Conservation (phyloP, 2,888 invertebrate genomes). For the Agelastica alni region DNA sequence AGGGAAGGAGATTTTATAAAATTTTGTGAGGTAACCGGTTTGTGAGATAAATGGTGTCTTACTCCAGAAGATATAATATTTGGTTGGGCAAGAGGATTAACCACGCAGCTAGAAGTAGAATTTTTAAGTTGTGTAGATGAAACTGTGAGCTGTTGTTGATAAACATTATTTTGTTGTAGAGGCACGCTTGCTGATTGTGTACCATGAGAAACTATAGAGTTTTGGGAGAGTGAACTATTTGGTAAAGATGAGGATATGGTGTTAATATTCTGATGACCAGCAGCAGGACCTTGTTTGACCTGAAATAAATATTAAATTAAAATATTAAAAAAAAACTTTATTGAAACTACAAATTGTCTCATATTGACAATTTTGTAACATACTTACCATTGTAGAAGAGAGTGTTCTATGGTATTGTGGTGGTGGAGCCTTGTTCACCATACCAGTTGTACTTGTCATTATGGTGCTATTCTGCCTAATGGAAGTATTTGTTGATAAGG, state of each 20-base stretch:
- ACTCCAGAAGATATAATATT: conserved; percentile 15
- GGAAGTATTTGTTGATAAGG: conserved; percentile 47
- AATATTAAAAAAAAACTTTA: background rate
- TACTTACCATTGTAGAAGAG: conserved; percentile 30
- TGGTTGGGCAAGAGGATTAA: conserved; percentile 18
- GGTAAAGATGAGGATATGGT: conserved; percentile 19
- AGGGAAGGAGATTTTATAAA: conserved; percentile 12
- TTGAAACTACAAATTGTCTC: background rate
- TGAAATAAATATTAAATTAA: conserved; percentile 19
- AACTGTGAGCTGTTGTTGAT: conserved; percentile 21
- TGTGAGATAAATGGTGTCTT: conserved; percentile 21
- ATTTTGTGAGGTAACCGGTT: conserved; percentile 17
- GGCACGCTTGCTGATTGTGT: conserved; percentile 24
- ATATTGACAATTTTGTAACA: background rate
- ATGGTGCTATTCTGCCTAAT: conserved; percentile 44
- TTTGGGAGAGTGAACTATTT: conserved; percentile 23
- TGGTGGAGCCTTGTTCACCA: conserved; percentile 25
- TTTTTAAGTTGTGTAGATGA: conserved; percentile 10
- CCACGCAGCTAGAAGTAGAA: conserved; percentile 1
- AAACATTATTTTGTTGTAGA: conserved; percentile 24
- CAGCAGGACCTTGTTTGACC: conserved; percentile 26
- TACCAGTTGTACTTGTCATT: conserved; percentile 41
- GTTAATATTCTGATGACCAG: conserved; percentile 23
- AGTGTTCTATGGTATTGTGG: conserved; percentile 34
- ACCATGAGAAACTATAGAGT: conserved; percentile 21